These are phyloP conservation scores for Chaunax sp. DNA, from an alignment of 2,797 vertebrate genomes.

Conservation along the genomic window DNA sequence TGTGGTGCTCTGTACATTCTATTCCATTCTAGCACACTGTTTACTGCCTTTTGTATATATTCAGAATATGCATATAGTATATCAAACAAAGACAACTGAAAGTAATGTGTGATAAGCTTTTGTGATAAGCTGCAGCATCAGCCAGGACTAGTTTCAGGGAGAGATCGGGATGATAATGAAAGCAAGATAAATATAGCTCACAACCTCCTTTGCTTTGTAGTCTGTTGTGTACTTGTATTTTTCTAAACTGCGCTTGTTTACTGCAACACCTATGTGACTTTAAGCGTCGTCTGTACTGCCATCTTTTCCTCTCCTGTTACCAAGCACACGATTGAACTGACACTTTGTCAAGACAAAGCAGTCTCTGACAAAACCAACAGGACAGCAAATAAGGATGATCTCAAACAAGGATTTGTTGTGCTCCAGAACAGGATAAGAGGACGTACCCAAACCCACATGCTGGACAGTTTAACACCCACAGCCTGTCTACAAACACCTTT, in stretches of 20 bases:
- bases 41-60: constrained; percentile 45
- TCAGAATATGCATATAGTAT: constrained; percentile 16
- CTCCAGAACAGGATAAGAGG: constrained; percentile 26
- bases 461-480: constrained; percentile 14
- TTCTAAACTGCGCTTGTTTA: constrained; percentile 30
- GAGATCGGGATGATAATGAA: constrained; percentile 9
- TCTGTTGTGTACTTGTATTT: constrained; percentile 41
- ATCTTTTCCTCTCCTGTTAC: constrained; percentile 51
- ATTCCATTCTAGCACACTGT: constrained; percentile 22
- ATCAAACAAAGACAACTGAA: constrained; percentile 28
- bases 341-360: constrained; percentile 25
- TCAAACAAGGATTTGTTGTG: constrained; percentile 37
- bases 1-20: constrained; percentile 33
- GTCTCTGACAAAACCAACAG: constrained; percentile 32
- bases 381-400: constrained; percentile 36
- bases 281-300: constrained; percentile 26
- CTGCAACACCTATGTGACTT: constrained; percentile 43
- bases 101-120: constrained; percentile 24
- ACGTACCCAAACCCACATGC: constrained; percentile 1
- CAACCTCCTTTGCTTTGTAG: constrained; percentile 35
- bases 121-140: constrained; percentile 29
- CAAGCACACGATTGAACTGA: constrained; percentile 47
- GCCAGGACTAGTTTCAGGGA: constrained; percentile 5
- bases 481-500: constrained; percentile 17
- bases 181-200: constrained; percentile 54